Evolutionary conservation across 2,888 invertebrate genomes (phyloP).

Genomic region (Cremastinae sp.): DNA sequence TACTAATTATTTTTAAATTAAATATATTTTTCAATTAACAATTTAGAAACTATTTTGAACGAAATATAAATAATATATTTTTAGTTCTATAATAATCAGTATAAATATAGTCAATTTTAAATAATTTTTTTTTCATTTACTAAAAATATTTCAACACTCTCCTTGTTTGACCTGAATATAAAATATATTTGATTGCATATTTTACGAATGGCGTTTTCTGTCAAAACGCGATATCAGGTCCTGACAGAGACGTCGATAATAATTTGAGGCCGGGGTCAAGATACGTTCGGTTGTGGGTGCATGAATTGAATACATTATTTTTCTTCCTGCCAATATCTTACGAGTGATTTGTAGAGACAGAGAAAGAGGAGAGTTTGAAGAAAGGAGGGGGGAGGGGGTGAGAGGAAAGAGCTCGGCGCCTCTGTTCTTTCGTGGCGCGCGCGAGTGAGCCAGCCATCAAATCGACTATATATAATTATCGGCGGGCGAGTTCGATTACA

Average conservation of each 20-base stretch:
- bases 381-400: slow-evolving; percentile 2
- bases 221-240: background rate
- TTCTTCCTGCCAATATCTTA: slow-evolving; percentile 27
- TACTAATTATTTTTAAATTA: too few relatives aligned
- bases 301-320: slow-evolving; percentile 47
- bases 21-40: too few relatives aligned
- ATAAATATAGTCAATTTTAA: too few relatives aligned
- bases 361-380: too few relatives aligned
- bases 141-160: slow-evolving; percentile 1
- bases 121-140: slow-evolving; percentile 5
- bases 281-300: slow-evolving; percentile 49
- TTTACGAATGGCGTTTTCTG: background rate
- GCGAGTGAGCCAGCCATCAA: slow-evolving; percentile 44
- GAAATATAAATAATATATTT: too few relatives aligned
- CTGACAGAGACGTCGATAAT: slow-evolving; percentile 22
- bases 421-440: slow-evolving; percentile 50
- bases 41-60: too few relatives aligned
- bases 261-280: slow-evolving; percentile 49
- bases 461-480: slow-evolving; percentile 64
- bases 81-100: too few relatives aligned
- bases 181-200: too few relatives aligned
- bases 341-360: slow-evolving; percentile 1
- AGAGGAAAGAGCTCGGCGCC: slow-evolving; percentile 45
- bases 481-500: slow-evolving; percentile 67
- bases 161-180: too few relatives aligned